These are phyloP conservation scores for Beroe forskalii DNA, from an alignment of 37 sponge, comb jelly and placozoan species.

Conservation along the genomic window DNA sequence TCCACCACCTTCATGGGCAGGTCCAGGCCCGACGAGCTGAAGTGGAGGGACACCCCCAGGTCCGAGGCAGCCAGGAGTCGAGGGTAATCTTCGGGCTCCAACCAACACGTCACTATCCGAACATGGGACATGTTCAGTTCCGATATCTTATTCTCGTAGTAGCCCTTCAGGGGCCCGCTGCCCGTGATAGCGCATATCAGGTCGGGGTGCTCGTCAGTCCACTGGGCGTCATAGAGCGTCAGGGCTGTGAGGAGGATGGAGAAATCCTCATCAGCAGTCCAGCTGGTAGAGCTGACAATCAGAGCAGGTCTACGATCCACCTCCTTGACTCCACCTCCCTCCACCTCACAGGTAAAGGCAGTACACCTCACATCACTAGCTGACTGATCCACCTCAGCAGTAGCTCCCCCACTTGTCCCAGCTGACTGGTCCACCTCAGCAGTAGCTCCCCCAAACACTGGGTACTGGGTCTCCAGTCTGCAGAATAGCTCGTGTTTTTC, in stretches of 20 bases:
- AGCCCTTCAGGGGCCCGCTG: constrained; percentile 85
- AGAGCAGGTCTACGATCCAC: constrained; percentile 79
- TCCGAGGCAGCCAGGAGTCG: constrained; percentile 72
- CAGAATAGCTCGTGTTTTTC: constrained; percentile 11
- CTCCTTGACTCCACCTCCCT: background rate
- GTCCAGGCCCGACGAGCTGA: constrained; percentile 97
- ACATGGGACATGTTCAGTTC: constrained; percentile 72
- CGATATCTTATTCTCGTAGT: constrained; percentile 76
- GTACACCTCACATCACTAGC: constrained; percentile 66
- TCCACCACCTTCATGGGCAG: constrained; percentile 99
- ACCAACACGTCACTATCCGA: constrained; percentile 83
- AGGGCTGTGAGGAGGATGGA: constrained; percentile 83
- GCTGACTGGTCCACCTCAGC: background rate
- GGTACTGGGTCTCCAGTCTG: background rate
- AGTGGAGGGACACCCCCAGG: constrained; percentile 71
- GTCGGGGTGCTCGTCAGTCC: constrained; percentile 67
- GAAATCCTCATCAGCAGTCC: constrained; percentile 99
- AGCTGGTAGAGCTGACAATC: constrained; percentile 91
- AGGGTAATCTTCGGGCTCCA: constrained; percentile 92
- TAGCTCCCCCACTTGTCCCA: background rate
- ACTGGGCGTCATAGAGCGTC: constrained; percentile 43
- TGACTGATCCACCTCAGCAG: background rate
- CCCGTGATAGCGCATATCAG: constrained; percentile 91
- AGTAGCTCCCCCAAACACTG: constrained; percentile 17
- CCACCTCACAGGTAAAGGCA: constrained; percentile 65